These are phyloP conservation scores for Branchinecta lindahli DNA, from an alignment of 1,140 invertebrate genomes.

Conservation along the genomic window DNA sequence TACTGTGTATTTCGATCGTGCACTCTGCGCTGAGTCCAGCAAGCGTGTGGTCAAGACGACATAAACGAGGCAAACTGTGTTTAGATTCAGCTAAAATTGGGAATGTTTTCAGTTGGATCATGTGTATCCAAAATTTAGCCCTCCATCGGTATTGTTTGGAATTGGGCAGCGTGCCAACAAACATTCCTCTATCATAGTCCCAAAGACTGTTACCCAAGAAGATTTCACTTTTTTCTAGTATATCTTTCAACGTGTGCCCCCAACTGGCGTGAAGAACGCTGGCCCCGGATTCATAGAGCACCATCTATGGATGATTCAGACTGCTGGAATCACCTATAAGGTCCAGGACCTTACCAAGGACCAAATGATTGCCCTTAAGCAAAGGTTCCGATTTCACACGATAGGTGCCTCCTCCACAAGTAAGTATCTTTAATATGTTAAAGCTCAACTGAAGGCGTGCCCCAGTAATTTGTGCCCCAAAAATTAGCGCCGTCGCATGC, in stretches of 20 bases:
- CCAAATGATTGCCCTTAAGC: slow-evolving; percentile 16
- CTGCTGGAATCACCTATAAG: slow-evolving; percentile 17
- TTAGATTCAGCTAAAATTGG: no score
- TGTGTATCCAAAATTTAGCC: no score
- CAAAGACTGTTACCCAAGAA: background rate
- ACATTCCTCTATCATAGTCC: background rate
- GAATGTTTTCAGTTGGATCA: no score
- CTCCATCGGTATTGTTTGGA: no score
- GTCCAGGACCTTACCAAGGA: slow-evolving; percentile 20
- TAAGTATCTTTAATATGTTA: background rate
- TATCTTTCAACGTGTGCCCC: slow-evolving; percentile 19
- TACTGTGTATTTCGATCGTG: no score
- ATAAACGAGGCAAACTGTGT: no score
- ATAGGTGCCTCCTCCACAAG: slow-evolving; percentile 18
- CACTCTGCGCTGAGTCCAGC: no score
- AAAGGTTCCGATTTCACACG: slow-evolving; percentile 16
- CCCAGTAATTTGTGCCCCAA: no score
- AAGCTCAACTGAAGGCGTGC: no score
- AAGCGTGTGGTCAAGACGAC: no score
- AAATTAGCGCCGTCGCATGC: no score
- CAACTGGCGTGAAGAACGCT: background rate
- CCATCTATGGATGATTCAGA: slow-evolving; percentile 18
- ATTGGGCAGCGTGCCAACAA: background rate
- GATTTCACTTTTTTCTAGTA: slow-evolving; percentile 15
- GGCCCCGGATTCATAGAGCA: slow-evolving; percentile 16